These are phyloP conservation scores for Dromiciops gliroides DNA, from an alignment of 2,113 vertebrate species.

Conservation along the genomic window DNA sequence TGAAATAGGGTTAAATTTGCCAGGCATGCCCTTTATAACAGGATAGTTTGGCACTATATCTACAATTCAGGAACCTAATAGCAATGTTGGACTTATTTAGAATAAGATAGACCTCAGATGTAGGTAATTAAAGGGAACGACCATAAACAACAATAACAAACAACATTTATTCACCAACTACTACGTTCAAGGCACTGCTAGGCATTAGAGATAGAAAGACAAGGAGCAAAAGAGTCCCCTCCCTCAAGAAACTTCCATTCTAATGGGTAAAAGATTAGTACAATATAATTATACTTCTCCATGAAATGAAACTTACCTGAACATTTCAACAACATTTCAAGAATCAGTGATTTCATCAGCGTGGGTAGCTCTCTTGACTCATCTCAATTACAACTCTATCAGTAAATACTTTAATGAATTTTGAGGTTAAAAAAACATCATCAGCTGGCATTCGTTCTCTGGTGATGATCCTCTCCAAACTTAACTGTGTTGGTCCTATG, in stretches of 20 bases:
- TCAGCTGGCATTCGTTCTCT: not conserved
- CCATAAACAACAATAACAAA: not conserved
- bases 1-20: conserved; percentile 16
- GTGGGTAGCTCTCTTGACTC: not conserved
- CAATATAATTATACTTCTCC: not conserved
- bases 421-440: not conserved
- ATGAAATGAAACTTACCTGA: not conserved
- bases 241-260: not conserved
- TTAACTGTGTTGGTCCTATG: not conserved
- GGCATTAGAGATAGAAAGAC: not conserved
- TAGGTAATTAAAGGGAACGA: conserved; percentile 23
- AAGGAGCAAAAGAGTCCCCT: not conserved
- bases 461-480: not conserved
- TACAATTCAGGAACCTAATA: not conserved
- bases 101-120: not conserved
- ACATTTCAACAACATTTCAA: not conserved
- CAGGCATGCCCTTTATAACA: not conserved
- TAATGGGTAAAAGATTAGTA: conserved; percentile 4
- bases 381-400: not conserved
- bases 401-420: not conserved
- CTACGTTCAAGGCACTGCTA: not conserved
- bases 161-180: not conserved
- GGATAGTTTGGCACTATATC: not conserved
- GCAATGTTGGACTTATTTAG: not conserved
- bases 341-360: not conserved